phyloP scores from a whole-genome alignment of 1,140 invertebrate species.

The Halictus rubicundus region DNA sequence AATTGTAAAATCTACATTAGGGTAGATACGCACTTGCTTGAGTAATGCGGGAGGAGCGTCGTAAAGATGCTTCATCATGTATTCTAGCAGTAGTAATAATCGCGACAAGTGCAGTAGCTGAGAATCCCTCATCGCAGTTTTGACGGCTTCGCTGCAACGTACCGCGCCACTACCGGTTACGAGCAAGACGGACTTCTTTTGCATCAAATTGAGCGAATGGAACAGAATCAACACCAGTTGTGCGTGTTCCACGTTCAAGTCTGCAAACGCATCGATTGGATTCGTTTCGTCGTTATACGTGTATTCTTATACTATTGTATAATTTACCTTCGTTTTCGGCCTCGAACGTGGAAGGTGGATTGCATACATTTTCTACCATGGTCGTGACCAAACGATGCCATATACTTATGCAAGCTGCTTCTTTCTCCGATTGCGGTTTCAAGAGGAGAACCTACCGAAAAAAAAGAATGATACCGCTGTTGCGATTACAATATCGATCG shows the following conservation, averaged over 20 bases:
- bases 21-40: conserved; percentile 84
- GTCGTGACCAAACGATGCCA: conserved; percentile 94
- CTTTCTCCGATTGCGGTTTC: conserved; percentile 91
- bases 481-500: background rate
- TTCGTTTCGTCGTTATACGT: too few species aligned
- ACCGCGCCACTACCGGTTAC: conserved; percentile 87
- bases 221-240: conserved; percentile 96
- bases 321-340: conserved; percentile 85
- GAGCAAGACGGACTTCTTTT: conserved; percentile 96
- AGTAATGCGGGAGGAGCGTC: conserved; percentile 89
- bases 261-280: conserved; percentile 75
- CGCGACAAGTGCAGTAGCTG: conserved; percentile 92
- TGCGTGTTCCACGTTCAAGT: conserved; percentile 97
- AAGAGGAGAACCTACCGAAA: conserved; percentile 85
- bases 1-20: background rate
- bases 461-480: background rate
- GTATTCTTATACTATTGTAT: background rate
- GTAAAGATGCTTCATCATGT: conserved; percentile 96
- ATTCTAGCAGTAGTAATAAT: conserved; percentile 94
- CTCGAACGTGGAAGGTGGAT: conserved; percentile 80
- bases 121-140: conserved; percentile 83
- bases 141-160: conserved; percentile 85
- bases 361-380: conserved; percentile 89
- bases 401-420: conserved; percentile 92
- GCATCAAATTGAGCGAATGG: conserved; percentile 96